Base-by-base conservation (phyloP, 2,797 vertebrate genomes). In the Eulemur coronatus region DNA sequence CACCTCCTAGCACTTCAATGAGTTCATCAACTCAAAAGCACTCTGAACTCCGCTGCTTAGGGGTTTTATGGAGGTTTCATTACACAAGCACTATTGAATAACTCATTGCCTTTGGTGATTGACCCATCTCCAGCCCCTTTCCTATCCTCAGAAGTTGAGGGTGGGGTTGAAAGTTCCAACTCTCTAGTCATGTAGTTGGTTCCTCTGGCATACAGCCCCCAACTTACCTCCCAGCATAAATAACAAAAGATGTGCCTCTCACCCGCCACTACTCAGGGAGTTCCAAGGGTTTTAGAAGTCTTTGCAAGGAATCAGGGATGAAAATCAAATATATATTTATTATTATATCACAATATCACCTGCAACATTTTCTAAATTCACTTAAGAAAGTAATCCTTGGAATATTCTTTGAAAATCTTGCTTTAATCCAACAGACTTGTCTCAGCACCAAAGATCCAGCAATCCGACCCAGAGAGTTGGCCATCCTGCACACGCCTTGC, bases 211-310 rank as follows among this genome's bases (percentile, higher is more conserved):
- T 18, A 2, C 4, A 67, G 38, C 11, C 17, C 7, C 3, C 8
- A 33, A 26, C 13, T 15, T 4, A 85, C 63, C n/a, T n/a, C 18
- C 33, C 46, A 43, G 26, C 35, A 0, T 11, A 43, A 63, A 30
- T 22, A 61, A 7, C 14, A 43, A 12, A n/a, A 73, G 9, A 8
- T 61, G 4, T 5, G 52, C 33, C 91, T 43, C 28, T 15, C 26
- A 7, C 1, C 1, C 1, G 0, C 24, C 15, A 1, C 11, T 8
- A 30, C 15, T 26, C n/a, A 59, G 4, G 24, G 38, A 81, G 55
- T 75, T 88, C 15, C 24, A 10, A 75, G 46, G 46, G 14, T 55
- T 82, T 59, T 35, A 46, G 13, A 72, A 95, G 50, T 1, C 28
- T 78, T 35, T n/a, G 2, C 22, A 13, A 43, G 11, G 33, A 88